Conservation (phyloP, 92 coral and sea anemone genomes). For the Bergia sp. region DNA sequence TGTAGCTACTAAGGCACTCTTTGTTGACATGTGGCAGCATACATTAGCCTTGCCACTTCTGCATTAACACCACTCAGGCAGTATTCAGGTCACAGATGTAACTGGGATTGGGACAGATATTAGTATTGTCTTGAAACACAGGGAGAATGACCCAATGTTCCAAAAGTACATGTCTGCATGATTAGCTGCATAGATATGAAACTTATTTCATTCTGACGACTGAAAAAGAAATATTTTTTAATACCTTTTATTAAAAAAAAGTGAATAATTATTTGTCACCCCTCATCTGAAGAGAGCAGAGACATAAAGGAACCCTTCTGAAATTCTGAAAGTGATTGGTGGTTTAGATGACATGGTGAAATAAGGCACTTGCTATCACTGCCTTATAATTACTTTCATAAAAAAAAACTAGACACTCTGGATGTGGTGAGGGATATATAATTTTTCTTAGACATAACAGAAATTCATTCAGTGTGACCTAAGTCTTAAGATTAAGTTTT, state of each 20-base stretch:
- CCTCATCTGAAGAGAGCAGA: no score
- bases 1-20: background rate
- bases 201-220: background rate
- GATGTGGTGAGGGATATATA: no score
- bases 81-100: slow-evolving; percentile 11
- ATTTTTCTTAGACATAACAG: no score
- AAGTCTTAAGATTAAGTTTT: no score
- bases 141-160: background rate
- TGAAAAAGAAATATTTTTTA: background rate
- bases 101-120: background rate
- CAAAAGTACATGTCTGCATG: background rate
- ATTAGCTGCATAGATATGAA: background rate
- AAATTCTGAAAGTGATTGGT: background rate
- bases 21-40: background rate
- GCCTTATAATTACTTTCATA: background rate
- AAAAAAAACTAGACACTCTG: no score
- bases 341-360: background rate
- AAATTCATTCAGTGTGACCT: no score
- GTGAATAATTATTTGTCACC: no score
- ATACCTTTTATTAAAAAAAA: background rate
- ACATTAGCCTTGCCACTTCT: slow-evolving; percentile 2
- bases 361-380: background rate
- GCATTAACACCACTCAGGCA: background rate
- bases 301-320: background rate
- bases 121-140: background rate